Conservation (phyloP, 1,140 invertebrate species). For the Colletes gigas region DNA sequence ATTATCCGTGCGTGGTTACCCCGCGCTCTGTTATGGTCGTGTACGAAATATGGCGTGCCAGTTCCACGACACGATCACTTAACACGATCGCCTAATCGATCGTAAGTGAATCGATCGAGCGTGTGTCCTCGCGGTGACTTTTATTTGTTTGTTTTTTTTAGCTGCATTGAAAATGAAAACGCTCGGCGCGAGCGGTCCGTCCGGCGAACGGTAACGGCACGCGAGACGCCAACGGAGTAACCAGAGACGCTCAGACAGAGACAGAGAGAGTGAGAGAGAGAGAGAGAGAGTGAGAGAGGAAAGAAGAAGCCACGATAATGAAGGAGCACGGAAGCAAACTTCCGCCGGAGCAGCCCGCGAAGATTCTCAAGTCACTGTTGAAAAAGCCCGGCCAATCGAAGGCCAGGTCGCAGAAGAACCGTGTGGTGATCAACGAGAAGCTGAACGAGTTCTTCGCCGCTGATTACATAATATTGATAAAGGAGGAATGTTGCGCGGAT, state of each 20-base stretch:
- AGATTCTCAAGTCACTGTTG: constrained; percentile 82
- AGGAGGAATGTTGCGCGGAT: constrained; percentile 90
- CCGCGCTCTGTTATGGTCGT: too few species aligned
- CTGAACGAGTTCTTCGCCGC: constrained; percentile 93
- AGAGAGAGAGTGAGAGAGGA: neutral
- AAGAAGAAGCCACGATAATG: constrained; percentile 55
- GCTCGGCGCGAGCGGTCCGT: neutral
- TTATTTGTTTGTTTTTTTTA: neutral
- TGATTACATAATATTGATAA: constrained; percentile 92
- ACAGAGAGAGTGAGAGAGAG: neutral
- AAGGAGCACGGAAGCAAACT: constrained; percentile 76
- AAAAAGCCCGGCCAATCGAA: constrained; percentile 82
- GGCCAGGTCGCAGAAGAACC: constrained; percentile 82
- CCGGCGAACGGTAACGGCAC: neutral
- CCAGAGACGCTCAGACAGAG: neutral
- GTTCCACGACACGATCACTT: constrained; percentile 41
- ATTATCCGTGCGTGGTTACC: too few species aligned
- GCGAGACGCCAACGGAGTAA: neutral
- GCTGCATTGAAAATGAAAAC: neutral
- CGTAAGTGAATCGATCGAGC: constrained; percentile 2
- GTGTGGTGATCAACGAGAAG: constrained; percentile 92
- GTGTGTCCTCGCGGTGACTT: neutral
- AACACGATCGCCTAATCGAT: neutral
- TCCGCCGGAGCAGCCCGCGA: constrained; percentile 76
- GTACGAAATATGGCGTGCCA: constrained; percentile 32